Base-by-base conservation (phyloP, 2,888 invertebrate genomes). In the Tubulanus polymorphus region DNA sequence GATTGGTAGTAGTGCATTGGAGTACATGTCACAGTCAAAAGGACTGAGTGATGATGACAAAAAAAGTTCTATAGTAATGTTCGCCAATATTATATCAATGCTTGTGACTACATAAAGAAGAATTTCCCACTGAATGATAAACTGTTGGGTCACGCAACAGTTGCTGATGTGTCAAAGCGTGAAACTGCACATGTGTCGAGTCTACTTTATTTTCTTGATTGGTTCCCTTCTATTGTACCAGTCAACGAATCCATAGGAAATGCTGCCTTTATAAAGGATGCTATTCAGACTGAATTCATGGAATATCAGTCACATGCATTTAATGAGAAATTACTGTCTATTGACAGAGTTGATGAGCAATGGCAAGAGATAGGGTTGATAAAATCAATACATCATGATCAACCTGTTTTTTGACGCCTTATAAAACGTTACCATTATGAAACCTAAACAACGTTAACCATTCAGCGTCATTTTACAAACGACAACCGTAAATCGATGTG, bases 151-250 rank as follows among this genome's bases (percentile, higher is more conserved):
- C 47, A 56, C 55, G 55, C 51, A 37, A 54, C 60, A 55, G 55
- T 62, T 37, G 60, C 37, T 15, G 59, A 63, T 59, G 52, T 56
- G n/a, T n/a, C n/a, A n/a, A n/a, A n/a, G n/a, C n/a, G n/a, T 20
- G 18, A 15, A 32, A 6, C 15, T 32, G n/a, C n/a, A n/a, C n/a
- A n/a, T n/a, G n/a, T n/a, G n/a, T n/a, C n/a, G n/a, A n/a, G n/a
- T n/a, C n/a, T n/a, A n/a, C n/a, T n/a, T n/a, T n/a, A n/a, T n/a
- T n/a, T n/a, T n/a, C n/a, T n/a, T n/a, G n/a, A n/a, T n/a, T n/a
- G n/a, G n/a, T n/a, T n/a, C n/a, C n/a, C n/a, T n/a, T n/a, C n/a
- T n/a, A n/a, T n/a, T n/a, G n/a, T n/a, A n/a, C 3, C 6, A 3
- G 15, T n/a, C n/a, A n/a, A n/a, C n/a, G n/a, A n/a, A n/a, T n/a